Percentiles rank a stretch among this genome's conserved stretches.
Evolutionary conservation across 2,797 vertebrate genomes (phyloP).

Genomic region (Typhlichthys subterraneus): DNA sequence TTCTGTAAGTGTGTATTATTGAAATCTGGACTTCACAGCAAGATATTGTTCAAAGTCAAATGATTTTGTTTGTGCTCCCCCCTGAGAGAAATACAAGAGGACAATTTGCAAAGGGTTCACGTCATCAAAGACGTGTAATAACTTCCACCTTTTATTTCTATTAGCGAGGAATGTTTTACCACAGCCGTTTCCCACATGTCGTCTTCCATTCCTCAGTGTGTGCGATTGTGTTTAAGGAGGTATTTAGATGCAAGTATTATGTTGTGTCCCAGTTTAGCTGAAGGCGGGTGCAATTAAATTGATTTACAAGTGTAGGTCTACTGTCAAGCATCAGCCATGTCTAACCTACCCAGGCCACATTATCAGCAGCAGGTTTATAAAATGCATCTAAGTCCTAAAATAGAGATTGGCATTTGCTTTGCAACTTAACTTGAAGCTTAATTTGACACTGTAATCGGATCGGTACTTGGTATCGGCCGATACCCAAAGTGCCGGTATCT

Average conservation of each 20-base stretch:
- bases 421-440: no score
- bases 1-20: slow-evolving; percentile 75
- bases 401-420: no score
- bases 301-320: no score
- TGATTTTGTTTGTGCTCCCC: slow-evolving; percentile 25
- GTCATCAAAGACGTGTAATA: slow-evolving; percentile 68
- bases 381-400: no score
- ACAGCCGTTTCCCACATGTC: slow-evolving; percentile 30
- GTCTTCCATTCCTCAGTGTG: slow-evolving; percentile 48
- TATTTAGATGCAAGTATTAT: slow-evolving; percentile 69
- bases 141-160: slow-evolving; percentile 66
- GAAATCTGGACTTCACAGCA: slow-evolving; percentile 58
- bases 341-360: no score
- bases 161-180: slow-evolving; percentile 49
- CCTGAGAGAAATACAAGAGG: slow-evolving; percentile 43
- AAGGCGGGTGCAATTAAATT: slow-evolving; percentile 38
- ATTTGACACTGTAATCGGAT: no score
- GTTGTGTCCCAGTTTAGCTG: slow-evolving; percentile 64
- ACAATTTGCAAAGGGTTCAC: slow-evolving; percentile 51
- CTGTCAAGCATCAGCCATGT: no score
- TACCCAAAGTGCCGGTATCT: no score
- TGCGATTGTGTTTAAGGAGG: slow-evolving; percentile 52
- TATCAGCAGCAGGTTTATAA: no score
- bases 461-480: no score
- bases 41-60: slow-evolving; percentile 68